Conservation (phyloP, 92 coral and sea anemone genomes). For the Actinostola sp. region DNA sequence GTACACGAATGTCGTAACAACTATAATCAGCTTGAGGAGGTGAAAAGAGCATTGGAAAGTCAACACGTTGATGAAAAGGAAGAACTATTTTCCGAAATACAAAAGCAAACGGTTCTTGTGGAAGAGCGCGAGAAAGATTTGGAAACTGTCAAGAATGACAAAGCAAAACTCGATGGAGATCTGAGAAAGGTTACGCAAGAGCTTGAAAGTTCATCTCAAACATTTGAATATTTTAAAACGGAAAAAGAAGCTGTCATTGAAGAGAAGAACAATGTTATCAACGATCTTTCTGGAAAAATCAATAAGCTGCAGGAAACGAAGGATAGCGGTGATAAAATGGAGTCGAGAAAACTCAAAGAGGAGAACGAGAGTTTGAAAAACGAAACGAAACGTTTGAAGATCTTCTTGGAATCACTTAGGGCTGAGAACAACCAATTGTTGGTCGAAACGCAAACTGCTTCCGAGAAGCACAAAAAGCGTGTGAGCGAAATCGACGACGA, state of each 20-base stretch:
- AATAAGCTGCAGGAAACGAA: conserved; percentile 25
- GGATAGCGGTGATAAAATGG: background rate
- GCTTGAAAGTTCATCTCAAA: conserved; percentile 27
- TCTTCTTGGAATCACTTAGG: conserved; percentile 31
- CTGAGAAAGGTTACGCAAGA: conserved; percentile 37
- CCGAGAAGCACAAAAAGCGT: conserved; percentile 46
- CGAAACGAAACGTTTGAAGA: conserved; percentile 42
- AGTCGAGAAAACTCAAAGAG: conserved; percentile 11
- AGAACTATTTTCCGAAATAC: conserved; percentile 39
- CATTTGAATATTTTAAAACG: conserved; percentile 35
- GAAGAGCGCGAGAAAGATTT: conserved; percentile 33
- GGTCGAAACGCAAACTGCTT: conserved; percentile 35
- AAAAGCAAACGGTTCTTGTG: conserved; percentile 21
- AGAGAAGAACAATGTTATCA: conserved; percentile 33
- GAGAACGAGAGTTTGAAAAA: conserved; percentile 53
- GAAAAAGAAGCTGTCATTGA: conserved; percentile 39
- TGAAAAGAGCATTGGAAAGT: conserved; percentile 48
- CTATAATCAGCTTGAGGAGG: conserved; percentile 65
- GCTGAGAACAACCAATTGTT: conserved; percentile 29
- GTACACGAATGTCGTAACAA: conserved; percentile 43
- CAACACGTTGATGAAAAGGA: conserved; percentile 54
- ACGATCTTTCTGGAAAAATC: conserved; percentile 25
- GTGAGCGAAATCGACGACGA: conserved; percentile 48
- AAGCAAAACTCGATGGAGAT: conserved; percentile 31
- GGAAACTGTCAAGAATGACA: conserved; percentile 20